These are phyloP conservation scores for Polypterus bichir DNA, from an alignment of 2,113 vertebrate species.

Conservation along the genomic window DNA sequence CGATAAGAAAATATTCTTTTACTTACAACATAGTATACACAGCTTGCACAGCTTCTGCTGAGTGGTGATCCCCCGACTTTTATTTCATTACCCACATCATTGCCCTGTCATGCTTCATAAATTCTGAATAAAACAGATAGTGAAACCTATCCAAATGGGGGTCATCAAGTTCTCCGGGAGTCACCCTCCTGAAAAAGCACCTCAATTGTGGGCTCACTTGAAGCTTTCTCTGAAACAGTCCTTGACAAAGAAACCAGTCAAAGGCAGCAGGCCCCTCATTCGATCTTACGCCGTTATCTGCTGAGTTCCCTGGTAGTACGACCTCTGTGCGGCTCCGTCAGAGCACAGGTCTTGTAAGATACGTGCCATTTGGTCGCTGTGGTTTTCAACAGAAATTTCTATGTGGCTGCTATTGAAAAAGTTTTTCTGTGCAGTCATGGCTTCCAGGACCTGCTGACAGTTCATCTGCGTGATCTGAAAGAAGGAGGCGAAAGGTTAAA, in stretches of 20 bases:
- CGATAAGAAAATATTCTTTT: too few species aligned
- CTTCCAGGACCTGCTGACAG: slow-evolving; percentile 52
- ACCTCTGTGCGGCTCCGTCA: slow-evolving; percentile 53
- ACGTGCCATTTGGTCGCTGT: slow-evolving; percentile 48
- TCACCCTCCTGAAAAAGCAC: too few species aligned
- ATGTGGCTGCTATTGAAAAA: slow-evolving; percentile 40
- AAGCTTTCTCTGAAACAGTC: too few species aligned
- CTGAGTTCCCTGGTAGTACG: slow-evolving; percentile 76
- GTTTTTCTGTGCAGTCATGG: slow-evolving; percentile 36
- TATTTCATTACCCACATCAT: too few species aligned
- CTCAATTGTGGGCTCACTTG: too few species aligned
- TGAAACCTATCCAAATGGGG: slow-evolving; percentile 52
- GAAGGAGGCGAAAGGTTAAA: neutral
- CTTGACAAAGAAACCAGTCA: too few species aligned
- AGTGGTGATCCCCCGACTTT: too few species aligned
- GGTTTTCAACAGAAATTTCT: slow-evolving; percentile 40
- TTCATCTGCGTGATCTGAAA: slow-evolving; percentile 48
- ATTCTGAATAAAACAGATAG: slow-evolving; percentile 30
- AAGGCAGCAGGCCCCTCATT: neutral
- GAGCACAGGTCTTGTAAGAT: slow-evolving; percentile 58
- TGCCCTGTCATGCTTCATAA: too few species aligned
- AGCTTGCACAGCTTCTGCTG: too few species aligned
- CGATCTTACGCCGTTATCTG: slow-evolving; percentile 71
- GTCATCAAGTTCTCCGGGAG: too few species aligned
- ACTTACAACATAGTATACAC: too few species aligned